These are phyloP conservation scores for Tetragonula clypearis DNA, from an alignment of 1,140 invertebrate genomes.

Conservation along the genomic window DNA sequence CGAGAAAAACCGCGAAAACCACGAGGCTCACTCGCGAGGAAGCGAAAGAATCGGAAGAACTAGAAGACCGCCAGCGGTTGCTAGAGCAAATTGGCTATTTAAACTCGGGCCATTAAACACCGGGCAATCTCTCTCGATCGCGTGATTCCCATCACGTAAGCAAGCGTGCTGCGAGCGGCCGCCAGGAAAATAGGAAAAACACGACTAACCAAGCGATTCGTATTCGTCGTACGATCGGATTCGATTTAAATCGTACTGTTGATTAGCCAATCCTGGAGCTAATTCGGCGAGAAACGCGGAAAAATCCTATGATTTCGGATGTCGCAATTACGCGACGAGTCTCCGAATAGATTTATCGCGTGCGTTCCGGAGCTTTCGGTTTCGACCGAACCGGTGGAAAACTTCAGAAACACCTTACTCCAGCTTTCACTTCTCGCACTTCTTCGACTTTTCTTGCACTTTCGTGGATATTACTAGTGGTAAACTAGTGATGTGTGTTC, in stretches of 20 bases:
- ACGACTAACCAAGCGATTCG: constrained; percentile 19
- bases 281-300: constrained; percentile 10
- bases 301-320: not conserved
- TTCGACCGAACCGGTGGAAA: not conserved
- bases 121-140: not conserved
- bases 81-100: not conserved
- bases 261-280: constrained; percentile 9
- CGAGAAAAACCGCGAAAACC: too few relatives aligned
- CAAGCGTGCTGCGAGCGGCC: not conserved
- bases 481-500: too few relatives aligned
- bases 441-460: too few relatives aligned
- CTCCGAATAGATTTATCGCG: too few relatives aligned
- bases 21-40: not conserved
- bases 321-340: too few relatives aligned
- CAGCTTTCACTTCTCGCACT: constrained; percentile 37
- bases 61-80: not conserved
- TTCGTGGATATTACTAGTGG: too few relatives aligned
- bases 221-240: not conserved
- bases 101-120: not conserved
- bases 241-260: constrained; percentile 18
- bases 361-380: not conserved
- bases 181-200: constrained; percentile 32
- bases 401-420: not conserved
- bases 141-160: constrained; percentile 26
- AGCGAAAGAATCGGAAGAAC: not conserved